Evolutionary conservation across 2,888 invertebrate species (phyloP), one percentile per base, ranked within the genome.

Genomic region (Drosophila maculinotata): DNA sequence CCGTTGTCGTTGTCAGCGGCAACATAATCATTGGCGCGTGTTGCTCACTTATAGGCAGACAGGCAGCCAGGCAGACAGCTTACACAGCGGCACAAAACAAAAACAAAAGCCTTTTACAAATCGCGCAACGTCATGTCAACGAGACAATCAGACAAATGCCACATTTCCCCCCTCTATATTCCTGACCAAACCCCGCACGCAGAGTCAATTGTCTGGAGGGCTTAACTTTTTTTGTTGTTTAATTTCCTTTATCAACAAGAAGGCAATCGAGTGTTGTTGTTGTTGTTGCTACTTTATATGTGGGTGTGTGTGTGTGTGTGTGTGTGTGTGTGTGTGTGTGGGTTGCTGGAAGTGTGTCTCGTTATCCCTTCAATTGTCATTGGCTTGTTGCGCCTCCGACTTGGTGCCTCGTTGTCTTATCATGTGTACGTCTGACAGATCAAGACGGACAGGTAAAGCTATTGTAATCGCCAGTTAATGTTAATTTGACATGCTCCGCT

Each of bases 1-100:
- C 10, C 31, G 71, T 66, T 69, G 65, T 62, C 57, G 74, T 76
- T 81, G 76, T 79, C 76, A 74, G 69, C 71, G 77, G 82, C 81
- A 81, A 81, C 81, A 81, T 81, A 81, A 81, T 81, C 81, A 82
- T 84, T 77, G 85, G 85, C 81, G 81, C 82, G 85, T 81, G 85
- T 82, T 85, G 81, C 82, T 81, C 81, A 81, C 81, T 81, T 77
- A 69, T 69, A 71, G 79, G 76, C 76, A 64, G 70, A 66, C 84
- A 64, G 48, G 41, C 54, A 42, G 49, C 47, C 44, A 48, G 58
- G 35, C 57, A 17, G 49, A 39, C 41, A 52, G 52, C n/a, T n/a
- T n/a, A 36, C 54, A 51, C 12, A 39, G 10, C 31, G 35, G 15
- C 35, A 17, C 42, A 68, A 47, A 47, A 67, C 53, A 66, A 60